Conservation (phyloP, 2,888 invertebrate species). For the Cryptophagus acutangulus region DNA sequence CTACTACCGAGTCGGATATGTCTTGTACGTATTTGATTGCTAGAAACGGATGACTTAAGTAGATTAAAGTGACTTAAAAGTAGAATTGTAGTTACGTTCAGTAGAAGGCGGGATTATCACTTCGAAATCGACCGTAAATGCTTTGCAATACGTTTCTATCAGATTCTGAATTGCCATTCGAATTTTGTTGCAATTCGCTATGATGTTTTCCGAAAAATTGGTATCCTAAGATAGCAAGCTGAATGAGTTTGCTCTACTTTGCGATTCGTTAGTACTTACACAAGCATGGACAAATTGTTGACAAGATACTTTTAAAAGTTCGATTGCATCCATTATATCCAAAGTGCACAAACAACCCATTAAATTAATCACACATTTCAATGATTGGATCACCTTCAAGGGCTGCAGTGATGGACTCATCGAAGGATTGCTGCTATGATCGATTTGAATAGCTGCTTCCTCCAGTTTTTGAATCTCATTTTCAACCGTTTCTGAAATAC, state of each 20-base stretch:
- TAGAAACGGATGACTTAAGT: conserved; percentile 37
- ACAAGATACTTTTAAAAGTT: conserved; percentile 36
- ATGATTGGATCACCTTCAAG: conserved; percentile 78
- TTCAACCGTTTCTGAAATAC: conserved; percentile 66
- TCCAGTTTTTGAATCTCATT: conserved; percentile 74
- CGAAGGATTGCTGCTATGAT: conserved; percentile 40
- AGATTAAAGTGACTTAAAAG: conserved; percentile 1
- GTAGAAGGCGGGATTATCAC: conserved; percentile 46
- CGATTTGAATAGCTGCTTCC: conserved; percentile 56
- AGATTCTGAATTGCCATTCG: conserved; percentile 76
- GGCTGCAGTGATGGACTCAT: conserved; percentile 52
- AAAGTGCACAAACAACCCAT: conserved; percentile 85
- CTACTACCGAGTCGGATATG: conserved; percentile 68
- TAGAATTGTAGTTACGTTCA: conserved; percentile 37
- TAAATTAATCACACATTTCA: conserved; percentile 86
- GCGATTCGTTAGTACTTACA: not conserved
- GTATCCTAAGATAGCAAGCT: conserved; percentile 25
- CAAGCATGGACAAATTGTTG: conserved; percentile 13
- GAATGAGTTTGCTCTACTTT: not conserved
- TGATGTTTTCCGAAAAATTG: conserved; percentile 57
- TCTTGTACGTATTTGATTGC: conserved; percentile 66
- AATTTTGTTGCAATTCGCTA: conserved; percentile 63
- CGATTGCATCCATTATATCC: conserved; percentile 74
- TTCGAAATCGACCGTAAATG: conserved; percentile 79
- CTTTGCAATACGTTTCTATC: conserved; percentile 79